A percentile compares a stretch with the other conserved stretches of the same genome.
Evolutionary conservation across 2,113 vertebrate species (phyloP).

Genomic region (Labeo rohita): DNA sequence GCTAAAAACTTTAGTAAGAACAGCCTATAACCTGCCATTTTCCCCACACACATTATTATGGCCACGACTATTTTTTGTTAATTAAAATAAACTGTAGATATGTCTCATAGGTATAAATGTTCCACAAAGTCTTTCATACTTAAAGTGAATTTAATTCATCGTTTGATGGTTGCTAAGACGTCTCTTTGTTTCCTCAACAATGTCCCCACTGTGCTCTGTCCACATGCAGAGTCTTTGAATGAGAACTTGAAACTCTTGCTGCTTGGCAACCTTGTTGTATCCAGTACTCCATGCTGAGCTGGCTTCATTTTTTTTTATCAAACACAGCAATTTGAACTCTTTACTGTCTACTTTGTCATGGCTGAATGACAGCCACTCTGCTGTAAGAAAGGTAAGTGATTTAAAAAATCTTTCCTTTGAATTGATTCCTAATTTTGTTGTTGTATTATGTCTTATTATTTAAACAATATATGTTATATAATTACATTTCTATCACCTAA

Average conservation of each 20-base stretch:
- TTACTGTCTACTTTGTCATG: neutral
- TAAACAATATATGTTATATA: neutral
- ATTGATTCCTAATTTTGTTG: neutral
- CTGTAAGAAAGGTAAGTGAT: slow-evolving; percentile 28
- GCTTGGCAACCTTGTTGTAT: slow-evolving; percentile 53
- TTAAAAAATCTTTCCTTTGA: neutral
- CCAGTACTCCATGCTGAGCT: slow-evolving; percentile 13
- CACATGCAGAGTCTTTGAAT: slow-evolving; percentile 7
- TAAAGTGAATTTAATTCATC: neutral
- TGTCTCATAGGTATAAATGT: neutral
- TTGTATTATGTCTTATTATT: neutral
- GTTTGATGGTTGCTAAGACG: slow-evolving; percentile 10
- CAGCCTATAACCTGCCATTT: neutral
- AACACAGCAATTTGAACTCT: slow-evolving; percentile 20
- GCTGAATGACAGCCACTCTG: neutral
- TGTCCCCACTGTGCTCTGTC: slow-evolving; percentile 5
- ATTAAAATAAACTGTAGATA: neutral
- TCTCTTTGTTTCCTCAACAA: slow-evolving; percentile 37
- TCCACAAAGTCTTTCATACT: neutral
- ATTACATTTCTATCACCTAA: neutral
- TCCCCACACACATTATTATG: neutral
- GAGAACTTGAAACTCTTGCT: slow-evolving; percentile 30
- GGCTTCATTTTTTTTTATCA: neutral
- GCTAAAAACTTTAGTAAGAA: neutral
- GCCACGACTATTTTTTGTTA: neutral